Evolutionary conservation across 2,888 invertebrate genomes (phyloP), one percentile per base, ranked within the genome.

Genomic region (Zele albiditarsus): DNA sequence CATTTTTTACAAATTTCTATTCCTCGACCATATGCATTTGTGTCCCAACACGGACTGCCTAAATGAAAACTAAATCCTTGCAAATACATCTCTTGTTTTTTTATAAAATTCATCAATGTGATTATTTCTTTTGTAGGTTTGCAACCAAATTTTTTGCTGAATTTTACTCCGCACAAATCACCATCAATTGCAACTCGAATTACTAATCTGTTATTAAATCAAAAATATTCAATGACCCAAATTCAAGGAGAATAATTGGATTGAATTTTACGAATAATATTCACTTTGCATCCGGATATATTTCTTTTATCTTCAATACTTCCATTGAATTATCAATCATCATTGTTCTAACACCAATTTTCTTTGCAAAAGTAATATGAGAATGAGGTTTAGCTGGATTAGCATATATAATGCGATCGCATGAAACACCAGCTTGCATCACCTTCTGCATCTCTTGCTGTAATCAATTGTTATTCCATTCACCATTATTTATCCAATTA

Each of bases 261-360:
- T 62, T n/a, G 23, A 14, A n/a, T n/a, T 33, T 6, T 6, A 57
- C 3, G 4, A n/a, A 20, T 38, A 1, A 38, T 25, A 70, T 81
- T 82, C 69, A 89, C 89, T 90, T 89, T 66, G 92, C 91, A 66
- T 89, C 84, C 8, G 92, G 92, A 82, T 89, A 91, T 46, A 89
- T 76, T 23, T 88, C 82, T 80, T 91, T 91, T 62, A 92, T 89
- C 84, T 93, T 93, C 78, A 90, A 82, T 20, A 93, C 88, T 82
- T 93, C 93, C 8, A 85, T 85, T 82, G 91, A 91, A 82, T 91
- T 91, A 82, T 93, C 93, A 79, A 91, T 92, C 4, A 92, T 92
- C 91, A 92, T 92, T 77, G 88, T 85, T 16, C 85, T 80, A 2
- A 93, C 91, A 10, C 90, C 89, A 49, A 90, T 82, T 80, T 89